Percentiles rank a stretch among this genome's conserved stretches.
These are phyloP conservation scores for Bagarius yarrelli DNA, from an alignment of 2,113 vertebrate genomes.

Conservation along the genomic window DNA sequence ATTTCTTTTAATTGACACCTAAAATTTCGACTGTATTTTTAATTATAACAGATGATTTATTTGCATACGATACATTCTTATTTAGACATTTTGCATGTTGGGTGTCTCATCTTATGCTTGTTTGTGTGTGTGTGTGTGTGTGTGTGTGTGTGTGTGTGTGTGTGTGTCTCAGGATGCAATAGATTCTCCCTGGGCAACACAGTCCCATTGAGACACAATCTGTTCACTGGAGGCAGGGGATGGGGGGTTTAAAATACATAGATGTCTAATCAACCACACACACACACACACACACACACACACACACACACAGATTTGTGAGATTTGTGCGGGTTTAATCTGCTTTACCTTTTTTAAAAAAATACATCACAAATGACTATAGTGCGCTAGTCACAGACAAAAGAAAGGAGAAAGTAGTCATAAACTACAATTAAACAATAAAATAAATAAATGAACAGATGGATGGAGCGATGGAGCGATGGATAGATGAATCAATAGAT, in stretches of 20 bases:
- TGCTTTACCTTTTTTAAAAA: slow-evolving; percentile 24
- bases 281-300: background rate
- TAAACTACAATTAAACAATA: background rate
- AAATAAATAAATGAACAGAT: background rate
- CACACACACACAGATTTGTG: background rate
- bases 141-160: slow-evolving; percentile 37
- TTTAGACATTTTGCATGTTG: slow-evolving; percentile 7
- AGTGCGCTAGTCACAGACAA: background rate
- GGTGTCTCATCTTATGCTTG: slow-evolving; percentile 20
- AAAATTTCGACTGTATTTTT: background rate
- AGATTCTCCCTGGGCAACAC: slow-evolving; percentile 73
- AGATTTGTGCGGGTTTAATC: slow-evolving; percentile 30
- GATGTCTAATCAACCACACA: background rate
- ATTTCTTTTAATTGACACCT: background rate
- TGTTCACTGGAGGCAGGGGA: slow-evolving; percentile 71
- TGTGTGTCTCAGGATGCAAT: slow-evolving; percentile 55
- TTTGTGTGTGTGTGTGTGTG: slow-evolving; percentile 34
- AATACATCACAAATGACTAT: background rate
- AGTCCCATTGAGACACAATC: slow-evolving; percentile 79
- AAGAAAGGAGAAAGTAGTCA: background rate
- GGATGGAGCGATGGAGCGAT: background rate
- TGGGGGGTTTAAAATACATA: slow-evolving; percentile 47
- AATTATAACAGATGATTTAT: background rate
- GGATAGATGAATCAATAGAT: too few species aligned
- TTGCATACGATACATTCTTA: background rate